Evolutionary conservation across 2,888 invertebrate species (phyloP).

Genomic region (Sphaeridia pumilis): DNA sequence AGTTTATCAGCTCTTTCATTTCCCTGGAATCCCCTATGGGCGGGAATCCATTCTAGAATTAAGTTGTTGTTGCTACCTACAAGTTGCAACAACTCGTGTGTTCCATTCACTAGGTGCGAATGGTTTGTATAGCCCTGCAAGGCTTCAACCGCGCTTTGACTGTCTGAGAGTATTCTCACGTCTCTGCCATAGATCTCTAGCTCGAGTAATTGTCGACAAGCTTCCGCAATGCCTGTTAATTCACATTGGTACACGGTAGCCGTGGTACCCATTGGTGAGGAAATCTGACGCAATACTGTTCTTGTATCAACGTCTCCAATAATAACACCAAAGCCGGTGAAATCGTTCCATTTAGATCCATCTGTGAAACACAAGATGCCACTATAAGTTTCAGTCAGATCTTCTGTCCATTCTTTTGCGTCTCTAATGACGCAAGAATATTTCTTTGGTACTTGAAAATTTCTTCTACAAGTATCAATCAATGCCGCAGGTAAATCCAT

Average conservation of each 20-base stretch:
- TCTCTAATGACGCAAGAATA: not conserved
- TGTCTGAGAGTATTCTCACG: not conserved
- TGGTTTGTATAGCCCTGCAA: not conserved
- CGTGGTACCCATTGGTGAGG: not conserved
- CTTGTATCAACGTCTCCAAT: not conserved
- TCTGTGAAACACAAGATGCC: not conserved
- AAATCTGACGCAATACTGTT: not conserved
- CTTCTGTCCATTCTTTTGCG: not conserved
- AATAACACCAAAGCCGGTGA: not conserved
- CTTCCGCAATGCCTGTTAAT: not conserved
- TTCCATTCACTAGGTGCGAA: not conserved
- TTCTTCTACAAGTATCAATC: not conserved
- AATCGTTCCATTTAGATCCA: not conserved
- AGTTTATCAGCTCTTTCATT: not conserved
- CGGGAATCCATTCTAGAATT: not conserved
- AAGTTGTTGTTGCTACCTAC: not conserved
- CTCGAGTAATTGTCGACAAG: not conserved
- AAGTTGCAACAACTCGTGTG: not conserved
- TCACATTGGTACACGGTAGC: not conserved
- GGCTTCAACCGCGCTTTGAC: not conserved
- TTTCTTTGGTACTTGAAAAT: too few species aligned
- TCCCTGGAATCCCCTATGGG: not conserved
- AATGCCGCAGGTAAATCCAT: not conserved
- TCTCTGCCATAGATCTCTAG: not conserved
- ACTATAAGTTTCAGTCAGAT: not conserved